Evolutionary conservation across 2,797 vertebrate species (phyloP), one percentile per base, ranked within the genome.

Genomic region (Parambassis ranga): DNA sequence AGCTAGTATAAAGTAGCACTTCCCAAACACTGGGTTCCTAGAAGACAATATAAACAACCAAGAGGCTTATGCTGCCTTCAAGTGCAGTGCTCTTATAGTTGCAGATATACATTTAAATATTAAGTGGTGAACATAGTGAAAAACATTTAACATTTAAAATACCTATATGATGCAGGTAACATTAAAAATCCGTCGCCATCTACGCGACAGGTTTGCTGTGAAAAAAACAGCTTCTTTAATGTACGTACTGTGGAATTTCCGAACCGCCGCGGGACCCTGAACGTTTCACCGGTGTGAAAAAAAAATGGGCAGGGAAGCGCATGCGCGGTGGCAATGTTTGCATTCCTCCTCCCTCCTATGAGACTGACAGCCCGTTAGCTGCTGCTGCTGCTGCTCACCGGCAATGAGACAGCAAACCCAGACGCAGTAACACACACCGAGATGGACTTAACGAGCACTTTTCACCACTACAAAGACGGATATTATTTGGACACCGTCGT

Each of bases 371-470:
- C 63, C 69, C 60, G 81, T 77, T 84, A 73, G 81, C 79, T 61
- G 73, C 73, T 43, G 36, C 44, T 52, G 60, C 71, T 71, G 72
- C 47, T 67, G 13, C 33, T 87, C 69, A 36, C 84, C 84, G 89
- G 88, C 85, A 82, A 90, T 92, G 92, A 93, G 62, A 92, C 91
- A 91, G 92, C 91, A 92, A 91, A 90, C 87, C 67, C 83, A 41
- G 71, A 51, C 53, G 46, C 37, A 14, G 39, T 41, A 9, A 75
- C 37, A 53, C 15, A 33, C 42, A n/a, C 8, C 20, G 68, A 57
- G 11, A 82, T 84, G 89, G 83, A 83, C 67, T 76, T 60, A 43
- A 14, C 15, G 8, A 26, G 4, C 37, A 47, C 66, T 65, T 75
- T 72, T 47, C 26, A 57, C 36, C 61, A 30, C 27, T 18, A 41